A percentile compares a stretch with the other conserved stretches of the same genome.
phyloP scores from a whole-genome alignment of 2,888 invertebrate species.

The Platynereis dumerilii region DNA sequence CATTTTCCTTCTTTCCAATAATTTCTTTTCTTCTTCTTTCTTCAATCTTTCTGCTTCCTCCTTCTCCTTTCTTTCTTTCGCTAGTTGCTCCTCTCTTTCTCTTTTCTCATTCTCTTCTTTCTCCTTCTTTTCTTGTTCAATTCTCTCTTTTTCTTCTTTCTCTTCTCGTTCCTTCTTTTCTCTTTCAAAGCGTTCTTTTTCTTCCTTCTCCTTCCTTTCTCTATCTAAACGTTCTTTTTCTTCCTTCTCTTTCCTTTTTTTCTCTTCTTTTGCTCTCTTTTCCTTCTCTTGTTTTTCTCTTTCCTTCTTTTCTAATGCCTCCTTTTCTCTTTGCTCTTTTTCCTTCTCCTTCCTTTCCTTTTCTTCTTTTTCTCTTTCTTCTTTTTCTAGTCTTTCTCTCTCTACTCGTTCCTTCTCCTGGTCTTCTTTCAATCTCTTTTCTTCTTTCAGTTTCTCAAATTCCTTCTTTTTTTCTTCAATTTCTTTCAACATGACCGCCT shows the following conservation, averaged over 20 bases:
- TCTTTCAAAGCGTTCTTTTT: neutral
- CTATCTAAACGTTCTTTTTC: neutral
- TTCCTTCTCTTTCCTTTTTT: conserved; percentile 4
- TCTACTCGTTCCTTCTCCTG: neutral
- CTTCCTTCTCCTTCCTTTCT: conserved; percentile 3
- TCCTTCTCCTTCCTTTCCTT: neutral
- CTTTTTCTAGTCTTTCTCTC: neutral
- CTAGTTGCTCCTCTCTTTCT: neutral
- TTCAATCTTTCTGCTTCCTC: conserved; percentile 3
- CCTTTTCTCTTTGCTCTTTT: neutral
- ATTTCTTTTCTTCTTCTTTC: conserved; percentile 7
- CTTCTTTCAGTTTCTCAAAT: neutral
- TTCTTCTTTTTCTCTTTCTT: neutral
- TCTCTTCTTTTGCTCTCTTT: neutral
- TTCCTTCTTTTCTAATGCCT: neutral
- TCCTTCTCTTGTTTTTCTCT: neutral
- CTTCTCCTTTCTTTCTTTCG: neutral
- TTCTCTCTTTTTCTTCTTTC: neutral
- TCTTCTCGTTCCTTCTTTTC: neutral
- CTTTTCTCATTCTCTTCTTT: neutral
- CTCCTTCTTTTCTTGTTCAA: neutral
- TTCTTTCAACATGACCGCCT: neutral
- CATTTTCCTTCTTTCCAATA: neutral
- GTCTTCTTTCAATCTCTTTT: neutral
- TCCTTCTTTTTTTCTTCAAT: neutral